A percentile compares a stretch with the other conserved stretches of the same genome.
These are phyloP conservation scores for Heliconius congener DNA, from an alignment of 1,140 invertebrate genomes.

Conservation along the genomic window DNA sequence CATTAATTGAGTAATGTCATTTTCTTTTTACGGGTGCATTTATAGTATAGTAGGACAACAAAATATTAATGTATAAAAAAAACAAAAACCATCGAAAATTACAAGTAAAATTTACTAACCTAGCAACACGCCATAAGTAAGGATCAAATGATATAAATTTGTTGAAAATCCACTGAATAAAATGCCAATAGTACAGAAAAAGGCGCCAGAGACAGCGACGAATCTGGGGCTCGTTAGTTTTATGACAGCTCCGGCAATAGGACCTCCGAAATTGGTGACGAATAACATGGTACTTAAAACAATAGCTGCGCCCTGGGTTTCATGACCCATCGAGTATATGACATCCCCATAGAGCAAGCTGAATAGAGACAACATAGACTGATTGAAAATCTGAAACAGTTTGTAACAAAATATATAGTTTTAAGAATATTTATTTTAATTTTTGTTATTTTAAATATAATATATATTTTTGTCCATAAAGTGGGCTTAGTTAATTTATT, in stretches of 20 bases:
- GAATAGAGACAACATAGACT: constrained; percentile 87
- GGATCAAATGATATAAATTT: constrained; percentile 84
- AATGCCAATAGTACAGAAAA: constrained; percentile 83
- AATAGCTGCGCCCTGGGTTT: constrained; percentile 86
- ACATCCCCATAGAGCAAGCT: constrained; percentile 86
- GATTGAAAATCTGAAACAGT: constrained; percentile 85
- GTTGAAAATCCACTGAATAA: constrained; percentile 84
- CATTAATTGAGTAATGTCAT: too few species aligned
- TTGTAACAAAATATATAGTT: too few species aligned
- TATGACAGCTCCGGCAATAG: constrained; percentile 85
- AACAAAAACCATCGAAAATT: neutral
- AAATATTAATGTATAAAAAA: neutral
- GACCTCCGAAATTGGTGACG: constrained; percentile 86
- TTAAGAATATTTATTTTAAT: too few species aligned
- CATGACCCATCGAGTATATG: constrained; percentile 83
- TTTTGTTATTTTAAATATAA: too few species aligned
- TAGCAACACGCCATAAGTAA: constrained; percentile 86
- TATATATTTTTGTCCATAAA: too few species aligned
- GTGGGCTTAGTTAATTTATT: too few species aligned
- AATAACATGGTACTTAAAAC: constrained; percentile 86
- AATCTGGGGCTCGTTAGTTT: constrained; percentile 84
- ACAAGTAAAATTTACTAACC: constrained; percentile 70
- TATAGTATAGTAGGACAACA: too few species aligned
- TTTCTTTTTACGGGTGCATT: too few species aligned
- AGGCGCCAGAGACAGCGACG: constrained; percentile 83